These are phyloP conservation scores for Onthophagus sagittarius DNA, from an alignment of 2,888 invertebrate species.

Conservation along the genomic window DNA sequence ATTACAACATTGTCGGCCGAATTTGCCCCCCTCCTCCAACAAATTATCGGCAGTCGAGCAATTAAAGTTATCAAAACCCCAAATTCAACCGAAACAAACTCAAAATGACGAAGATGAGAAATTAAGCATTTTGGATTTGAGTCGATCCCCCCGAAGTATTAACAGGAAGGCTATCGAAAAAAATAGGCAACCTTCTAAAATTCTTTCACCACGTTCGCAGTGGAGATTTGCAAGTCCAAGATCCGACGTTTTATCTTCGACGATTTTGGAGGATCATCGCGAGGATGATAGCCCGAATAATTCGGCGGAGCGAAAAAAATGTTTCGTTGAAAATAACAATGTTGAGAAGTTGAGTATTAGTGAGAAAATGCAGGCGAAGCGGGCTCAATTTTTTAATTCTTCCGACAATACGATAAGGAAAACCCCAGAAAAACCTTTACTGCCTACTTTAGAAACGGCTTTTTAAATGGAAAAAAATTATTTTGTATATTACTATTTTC, in stretches of 20 bases:
- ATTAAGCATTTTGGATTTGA: conserved; percentile 65
- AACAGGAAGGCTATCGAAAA: conserved; percentile 51
- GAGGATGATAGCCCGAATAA: conserved; percentile 69
- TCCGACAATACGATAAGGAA: conserved; percentile 14
- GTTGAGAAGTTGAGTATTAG: conserved; percentile 41
- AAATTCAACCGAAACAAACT: conserved; percentile 36
- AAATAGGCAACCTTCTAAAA: conserved; percentile 52
- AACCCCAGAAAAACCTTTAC: conserved; percentile 39
- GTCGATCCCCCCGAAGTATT: conserved; percentile 68
- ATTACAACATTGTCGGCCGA: conserved; percentile 68
- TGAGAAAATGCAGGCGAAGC: conserved; percentile 58
- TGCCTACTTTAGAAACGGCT: conserved; percentile 61
- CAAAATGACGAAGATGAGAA: conserved; percentile 22
- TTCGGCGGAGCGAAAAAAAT: conserved; percentile 55
- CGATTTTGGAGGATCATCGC: conserved; percentile 81
- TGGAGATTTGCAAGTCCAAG: conserved; percentile 73
- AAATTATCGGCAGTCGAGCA: conserved; percentile 77
- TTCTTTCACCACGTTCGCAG: conserved; percentile 65
- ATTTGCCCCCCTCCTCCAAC: conserved; percentile 56
- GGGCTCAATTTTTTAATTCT: conserved; percentile 57
- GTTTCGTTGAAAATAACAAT: conserved; percentile 23
- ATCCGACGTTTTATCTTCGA: conserved; percentile 80
- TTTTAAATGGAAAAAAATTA: conserved; percentile 42
- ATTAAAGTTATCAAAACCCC: conserved; percentile 64
- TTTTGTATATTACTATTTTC: conserved; percentile 25